These are phyloP conservation scores for Vireo griseus DNA, from an alignment of 2,797 vertebrate species.

Conservation along the genomic window DNA sequence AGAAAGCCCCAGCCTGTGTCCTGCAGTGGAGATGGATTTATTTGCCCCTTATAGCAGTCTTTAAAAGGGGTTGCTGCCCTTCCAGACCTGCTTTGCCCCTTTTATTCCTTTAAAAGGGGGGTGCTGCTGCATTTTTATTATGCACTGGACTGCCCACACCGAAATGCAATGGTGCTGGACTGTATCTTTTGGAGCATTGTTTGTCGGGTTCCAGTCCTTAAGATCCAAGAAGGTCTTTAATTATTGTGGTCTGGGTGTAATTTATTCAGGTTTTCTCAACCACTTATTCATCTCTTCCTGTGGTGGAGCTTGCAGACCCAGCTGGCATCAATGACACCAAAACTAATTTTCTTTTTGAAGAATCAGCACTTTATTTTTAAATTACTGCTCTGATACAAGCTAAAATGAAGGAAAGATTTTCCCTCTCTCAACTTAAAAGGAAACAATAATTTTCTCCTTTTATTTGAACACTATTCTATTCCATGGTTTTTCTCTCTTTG, in stretches of 20 bases:
- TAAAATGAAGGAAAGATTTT: not conserved
- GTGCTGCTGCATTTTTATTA: not conserved
- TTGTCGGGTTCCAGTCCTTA: not conserved
- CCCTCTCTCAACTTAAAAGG: not conserved
- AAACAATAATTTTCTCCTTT: not conserved
- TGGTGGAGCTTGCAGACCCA: not conserved
- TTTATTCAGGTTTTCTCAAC: not conserved
- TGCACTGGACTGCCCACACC: accelerated
- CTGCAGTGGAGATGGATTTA: not conserved
- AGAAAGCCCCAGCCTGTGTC: not conserved
- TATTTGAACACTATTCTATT: not conserved
- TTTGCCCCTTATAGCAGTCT: not conserved
- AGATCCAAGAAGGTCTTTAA: not conserved
- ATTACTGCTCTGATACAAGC: not conserved
- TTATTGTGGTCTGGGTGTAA: not conserved
- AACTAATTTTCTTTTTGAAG: not conserved
- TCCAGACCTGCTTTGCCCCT: not conserved
- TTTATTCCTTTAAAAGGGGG: not conserved
- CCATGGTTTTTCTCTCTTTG: not conserved
- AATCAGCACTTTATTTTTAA: not conserved
- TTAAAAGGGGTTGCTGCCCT: not conserved
- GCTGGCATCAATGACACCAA: not conserved
- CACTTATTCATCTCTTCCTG: not conserved
- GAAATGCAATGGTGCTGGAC: not conserved
- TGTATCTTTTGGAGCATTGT: not conserved